These are phyloP conservation scores for Helarctos malayanus DNA, from an alignment of 2,797 vertebrate species.

Conservation along the genomic window DNA sequence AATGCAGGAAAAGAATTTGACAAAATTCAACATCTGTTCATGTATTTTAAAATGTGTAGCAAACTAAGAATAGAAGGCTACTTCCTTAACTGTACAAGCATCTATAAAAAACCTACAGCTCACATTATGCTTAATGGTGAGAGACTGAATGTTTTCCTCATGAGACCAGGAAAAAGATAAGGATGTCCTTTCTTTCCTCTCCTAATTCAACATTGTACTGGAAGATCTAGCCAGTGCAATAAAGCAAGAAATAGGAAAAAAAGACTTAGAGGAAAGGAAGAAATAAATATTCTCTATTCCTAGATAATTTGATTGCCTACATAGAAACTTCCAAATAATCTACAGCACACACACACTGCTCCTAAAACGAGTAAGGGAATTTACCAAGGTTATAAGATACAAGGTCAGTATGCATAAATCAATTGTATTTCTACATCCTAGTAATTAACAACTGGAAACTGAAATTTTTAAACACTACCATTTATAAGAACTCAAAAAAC, in stretches of 20 bases:
- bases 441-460: neutral
- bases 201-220: neutral
- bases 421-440: neutral
- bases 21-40: neutral
- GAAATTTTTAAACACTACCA: neutral
- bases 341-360: neutral
- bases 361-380: neutral
- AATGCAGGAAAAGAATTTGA: neutral
- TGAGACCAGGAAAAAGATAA: neutral
- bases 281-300: neutral
- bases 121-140: neutral
- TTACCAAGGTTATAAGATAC: neutral
- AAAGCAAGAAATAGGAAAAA: neutral
- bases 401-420: neutral
- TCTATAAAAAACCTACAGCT: neutral
- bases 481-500: neutral
- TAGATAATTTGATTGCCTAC: neutral
- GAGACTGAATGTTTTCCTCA: neutral
- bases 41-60: neutral
- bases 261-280: neutral
- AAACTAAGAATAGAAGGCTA: neutral
- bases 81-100: neutral
- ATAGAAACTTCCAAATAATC: neutral
- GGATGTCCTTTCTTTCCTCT: neutral
- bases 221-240: neutral